Evolutionary conservation across 1,140 invertebrate species (phyloP), one percentile per base, ranked within the genome.

Genomic region (Muscidifurax raptorellus): DNA sequence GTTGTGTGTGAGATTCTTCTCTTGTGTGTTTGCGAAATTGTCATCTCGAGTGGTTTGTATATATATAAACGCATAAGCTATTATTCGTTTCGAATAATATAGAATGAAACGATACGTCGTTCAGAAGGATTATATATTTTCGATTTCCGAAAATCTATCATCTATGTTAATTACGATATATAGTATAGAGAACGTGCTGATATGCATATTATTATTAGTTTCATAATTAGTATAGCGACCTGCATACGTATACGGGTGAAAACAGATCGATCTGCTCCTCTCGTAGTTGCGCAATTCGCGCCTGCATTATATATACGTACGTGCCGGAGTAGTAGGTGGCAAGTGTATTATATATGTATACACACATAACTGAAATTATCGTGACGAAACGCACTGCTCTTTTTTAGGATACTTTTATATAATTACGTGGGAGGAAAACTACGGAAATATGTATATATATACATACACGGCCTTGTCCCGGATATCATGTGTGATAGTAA

Each of bases 251-350:
- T 9, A 40, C 9, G 32, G 18, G 77, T 69, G 77, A 80, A 80
- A 80, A 69, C 32, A 67, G 22, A 36, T 80, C 64, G n/a, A 67
- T 80, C n/a, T 67, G n/a, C 32, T 32, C 69, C 64, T 80, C 44
- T 15, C 44, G 13, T 47, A 12, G 36, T 47, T 47, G 12, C 15
- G 44, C 44, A 47, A 47, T 47, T 18, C 15, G 44, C 44, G 44
- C 44, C 15, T 47, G 44, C 44, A 47, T 47, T 59, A 59, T 59
- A n/a, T n/a, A 59, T 59, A 47, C 15, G 1, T 10, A 18, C 12
- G 1, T 3, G 44, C 2, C 18, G 52, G 18, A 15, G 27, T 9
- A 22, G 78, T 66, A 47, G 66, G 66, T 30, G 66, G 30, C 25
- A 28, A 79, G 7, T 44, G 32, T 0, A 69, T 1, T 7, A 18